A percentile compares a stretch with the other conserved stretches of the same genome.
These are phyloP conservation scores for Montipora capitata DNA, from an alignment of 92 coral and sea anemone species.

Conservation along the genomic window DNA sequence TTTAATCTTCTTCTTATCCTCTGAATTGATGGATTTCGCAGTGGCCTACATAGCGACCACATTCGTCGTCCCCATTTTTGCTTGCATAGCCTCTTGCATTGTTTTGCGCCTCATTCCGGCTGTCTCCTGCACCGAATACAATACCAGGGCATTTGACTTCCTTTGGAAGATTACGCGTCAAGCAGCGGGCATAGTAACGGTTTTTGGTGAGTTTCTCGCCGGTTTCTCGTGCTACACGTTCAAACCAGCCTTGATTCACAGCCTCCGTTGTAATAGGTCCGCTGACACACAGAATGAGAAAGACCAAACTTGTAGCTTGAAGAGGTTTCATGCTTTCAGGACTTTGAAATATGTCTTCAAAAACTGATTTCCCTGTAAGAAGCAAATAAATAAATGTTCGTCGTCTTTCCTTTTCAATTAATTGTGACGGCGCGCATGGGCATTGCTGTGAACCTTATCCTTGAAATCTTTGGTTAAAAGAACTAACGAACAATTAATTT, in stretches of 20 bases:
- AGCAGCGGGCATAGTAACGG: conserved; percentile 55
- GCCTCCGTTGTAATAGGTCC: background rate
- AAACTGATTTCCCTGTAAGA: no score
- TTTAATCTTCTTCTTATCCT: conserved; percentile 4
- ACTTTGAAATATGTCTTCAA: no score
- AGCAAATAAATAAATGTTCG: no score
- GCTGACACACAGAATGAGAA: background rate
- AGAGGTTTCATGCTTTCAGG: conserved; percentile 15
- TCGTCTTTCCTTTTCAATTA: no score
- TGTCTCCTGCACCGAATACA: conserved; percentile 41
- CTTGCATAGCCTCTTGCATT: conserved; percentile 56
- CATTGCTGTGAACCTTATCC: no score
- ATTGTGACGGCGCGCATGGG: no score
- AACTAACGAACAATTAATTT: no score
- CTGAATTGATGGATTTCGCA: conserved; percentile 40
- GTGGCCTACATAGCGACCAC: conserved; percentile 61
- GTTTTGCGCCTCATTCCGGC: conserved; percentile 23
- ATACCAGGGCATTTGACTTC: conserved; percentile 38
- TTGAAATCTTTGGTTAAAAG: no score
- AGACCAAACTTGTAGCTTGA: conserved; percentile 12
- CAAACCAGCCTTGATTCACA: conserved; percentile 16
- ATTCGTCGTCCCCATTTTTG: conserved; percentile 25
- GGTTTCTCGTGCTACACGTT: conserved; percentile 16
- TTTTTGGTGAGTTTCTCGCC: conserved; percentile 51
- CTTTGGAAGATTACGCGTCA: conserved; percentile 47